A percentile compares a stretch with the other conserved stretches of the same genome.
These are phyloP conservation scores for Sminthopsis crassicaudata DNA, from an alignment of 2,113 vertebrate genomes.

Conservation along the genomic window DNA sequence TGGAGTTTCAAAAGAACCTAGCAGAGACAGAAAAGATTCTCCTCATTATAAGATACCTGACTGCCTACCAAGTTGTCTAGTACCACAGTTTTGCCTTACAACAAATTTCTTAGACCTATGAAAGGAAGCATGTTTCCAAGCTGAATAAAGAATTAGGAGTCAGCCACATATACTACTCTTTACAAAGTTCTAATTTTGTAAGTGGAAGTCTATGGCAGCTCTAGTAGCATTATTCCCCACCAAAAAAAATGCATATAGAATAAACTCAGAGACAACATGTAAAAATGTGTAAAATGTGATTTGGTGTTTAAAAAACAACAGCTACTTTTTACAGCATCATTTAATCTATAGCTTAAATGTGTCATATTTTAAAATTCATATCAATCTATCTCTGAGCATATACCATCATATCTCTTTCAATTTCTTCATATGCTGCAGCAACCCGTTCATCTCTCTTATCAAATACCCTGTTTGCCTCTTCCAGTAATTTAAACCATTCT, in stretches of 20 bases:
- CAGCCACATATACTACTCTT: not conserved
- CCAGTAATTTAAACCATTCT: conserved; percentile 84
- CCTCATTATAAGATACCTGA: not conserved
- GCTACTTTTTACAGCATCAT: conserved; percentile 29
- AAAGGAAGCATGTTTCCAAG: conserved; percentile 14
- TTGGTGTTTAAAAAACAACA: conserved; percentile 43
- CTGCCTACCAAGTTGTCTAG: not conserved
- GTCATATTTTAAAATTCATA: conserved; percentile 50
- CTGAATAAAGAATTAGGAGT: not conserved
- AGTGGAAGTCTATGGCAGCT: not conserved
- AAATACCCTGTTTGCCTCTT: conserved; percentile 75
- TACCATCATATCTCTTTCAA: conserved; percentile 87
- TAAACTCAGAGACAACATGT: conserved; percentile 29
- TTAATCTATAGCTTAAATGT: conserved; percentile 17
- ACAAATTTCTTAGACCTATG: conserved; percentile 2
- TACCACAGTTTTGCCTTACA: not conserved
- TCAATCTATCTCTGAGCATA: conserved; percentile 26
- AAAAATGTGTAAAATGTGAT: conserved; percentile 25
- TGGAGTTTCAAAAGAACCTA: not conserved
- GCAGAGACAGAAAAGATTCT: not conserved
- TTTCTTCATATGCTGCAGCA: conserved; percentile 83
- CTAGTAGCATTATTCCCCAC: conserved; percentile 30
- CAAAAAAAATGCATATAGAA: not conserved
- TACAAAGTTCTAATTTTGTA: conserved; percentile 14
- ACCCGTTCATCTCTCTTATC: conserved; percentile 82